These are phyloP conservation scores for Brachionus sp. DNA, from an alignment of 1,140 invertebrate genomes.

Conservation along the genomic window DNA sequence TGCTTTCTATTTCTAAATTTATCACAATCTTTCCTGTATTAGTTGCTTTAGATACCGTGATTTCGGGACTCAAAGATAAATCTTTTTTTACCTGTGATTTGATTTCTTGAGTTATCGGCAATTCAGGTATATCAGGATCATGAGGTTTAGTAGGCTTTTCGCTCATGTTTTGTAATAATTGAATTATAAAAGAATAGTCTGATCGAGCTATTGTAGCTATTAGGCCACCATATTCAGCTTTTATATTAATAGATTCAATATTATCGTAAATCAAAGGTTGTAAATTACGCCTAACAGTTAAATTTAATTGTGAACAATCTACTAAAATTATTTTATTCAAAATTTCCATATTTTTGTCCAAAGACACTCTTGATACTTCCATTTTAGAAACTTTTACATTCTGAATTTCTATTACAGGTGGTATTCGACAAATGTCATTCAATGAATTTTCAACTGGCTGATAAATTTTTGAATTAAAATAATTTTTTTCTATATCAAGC, in stretches of 20 bases:
- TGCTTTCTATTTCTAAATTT: neutral
- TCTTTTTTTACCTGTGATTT: neutral
- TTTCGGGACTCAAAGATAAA: neutral
- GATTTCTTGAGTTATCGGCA: neutral
- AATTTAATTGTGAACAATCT: conserved; percentile 16
- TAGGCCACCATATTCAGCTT: neutral
- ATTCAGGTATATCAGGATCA: neutral
- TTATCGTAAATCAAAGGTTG: neutral
- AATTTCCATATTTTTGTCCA: neutral
- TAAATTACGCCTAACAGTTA: neutral
- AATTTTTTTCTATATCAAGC: neutral
- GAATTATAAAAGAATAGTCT: conserved; percentile 33
- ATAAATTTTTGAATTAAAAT: neutral
- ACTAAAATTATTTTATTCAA: neutral
- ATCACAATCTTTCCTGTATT: neutral
- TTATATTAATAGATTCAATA: neutral
- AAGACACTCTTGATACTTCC: neutral
- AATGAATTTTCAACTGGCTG: neutral
- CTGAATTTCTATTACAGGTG: conserved; percentile 5
- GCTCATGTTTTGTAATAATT: conserved; percentile 4
- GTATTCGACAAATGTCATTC: neutral
- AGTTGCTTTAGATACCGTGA: neutral
- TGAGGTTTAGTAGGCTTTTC: neutral
- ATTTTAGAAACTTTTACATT: neutral
- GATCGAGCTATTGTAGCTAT: neutral